Evolutionary conservation across 2,797 vertebrate species (phyloP).

Genomic region (Sebastolobus altivelis): DNA sequence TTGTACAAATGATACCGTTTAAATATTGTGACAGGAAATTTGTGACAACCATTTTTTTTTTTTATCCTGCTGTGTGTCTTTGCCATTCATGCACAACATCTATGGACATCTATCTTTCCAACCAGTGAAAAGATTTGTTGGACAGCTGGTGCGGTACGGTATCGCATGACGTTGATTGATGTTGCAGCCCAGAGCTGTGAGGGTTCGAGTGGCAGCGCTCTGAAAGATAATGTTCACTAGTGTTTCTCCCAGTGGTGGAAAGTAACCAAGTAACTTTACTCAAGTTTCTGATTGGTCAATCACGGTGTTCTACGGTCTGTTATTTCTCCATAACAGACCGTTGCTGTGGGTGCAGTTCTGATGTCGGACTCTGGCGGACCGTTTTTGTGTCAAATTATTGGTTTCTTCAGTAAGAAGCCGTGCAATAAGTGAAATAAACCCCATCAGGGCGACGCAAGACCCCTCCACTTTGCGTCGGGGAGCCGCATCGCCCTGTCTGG

Average conservation of each 20-base stretch:
- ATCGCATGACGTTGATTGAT: slow-evolving; percentile 45
- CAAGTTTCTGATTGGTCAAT: no score
- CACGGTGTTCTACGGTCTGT: no score
- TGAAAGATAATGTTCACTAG: slow-evolving; percentile 32
- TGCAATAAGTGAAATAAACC: no score
- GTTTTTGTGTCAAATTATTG: no score
- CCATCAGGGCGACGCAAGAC: no score
- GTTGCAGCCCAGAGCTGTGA: slow-evolving; percentile 29
- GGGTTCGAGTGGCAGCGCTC: background rate
- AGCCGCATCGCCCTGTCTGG: fast-evolving
- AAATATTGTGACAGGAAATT: background rate
- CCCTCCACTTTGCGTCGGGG: no score
- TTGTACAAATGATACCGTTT: background rate
- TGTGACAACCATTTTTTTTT: background rate
- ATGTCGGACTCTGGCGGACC: no score
- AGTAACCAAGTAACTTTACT: no score
- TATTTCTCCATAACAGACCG: no score
- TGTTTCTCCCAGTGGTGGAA: background rate
- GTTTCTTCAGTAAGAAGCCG: no score
- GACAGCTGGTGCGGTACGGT: slow-evolving; percentile 31
- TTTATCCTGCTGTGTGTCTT: background rate
- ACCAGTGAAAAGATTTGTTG: slow-evolving; percentile 1
- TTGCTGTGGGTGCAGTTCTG: no score
- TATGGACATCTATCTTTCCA: background rate
- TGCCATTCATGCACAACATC: background rate